Percentiles rank a stretch among this genome's conserved stretches.
Evolutionary conservation across 1,140 invertebrate species (phyloP).

Genomic region (Drosophila lowei): DNA sequence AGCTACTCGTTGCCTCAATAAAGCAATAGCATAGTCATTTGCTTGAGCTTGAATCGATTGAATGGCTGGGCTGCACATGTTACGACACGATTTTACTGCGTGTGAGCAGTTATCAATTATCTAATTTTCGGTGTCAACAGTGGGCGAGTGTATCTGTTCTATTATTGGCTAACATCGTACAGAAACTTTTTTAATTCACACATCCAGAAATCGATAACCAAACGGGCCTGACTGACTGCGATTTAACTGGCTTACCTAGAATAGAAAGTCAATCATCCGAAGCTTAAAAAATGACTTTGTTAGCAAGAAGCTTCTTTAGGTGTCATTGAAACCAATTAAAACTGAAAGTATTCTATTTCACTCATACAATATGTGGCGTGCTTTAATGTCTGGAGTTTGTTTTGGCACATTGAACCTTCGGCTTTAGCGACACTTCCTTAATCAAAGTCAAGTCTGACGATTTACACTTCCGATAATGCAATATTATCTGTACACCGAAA

Average conservation of each 20-base stretch:
- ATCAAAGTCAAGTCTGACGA: constrained; percentile 23
- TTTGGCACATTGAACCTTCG: constrained; percentile 23
- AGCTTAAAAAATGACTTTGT: neutral
- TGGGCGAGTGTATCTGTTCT: constrained; percentile 20
- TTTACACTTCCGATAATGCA: constrained; percentile 22
- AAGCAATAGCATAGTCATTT: constrained; percentile 20
- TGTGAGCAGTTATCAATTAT: constrained; percentile 44
- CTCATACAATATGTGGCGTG: neutral
- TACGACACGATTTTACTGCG: constrained; percentile 19
- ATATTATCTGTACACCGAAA: constrained; percentile 1
- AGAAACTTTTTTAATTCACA: constrained; percentile 63
- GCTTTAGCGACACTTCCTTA: constrained; percentile 23
- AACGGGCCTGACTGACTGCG: constrained; percentile 35
- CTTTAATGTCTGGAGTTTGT: neutral
- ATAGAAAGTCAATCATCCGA: constrained; percentile 21
- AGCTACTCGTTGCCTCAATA: constrained; percentile 27
- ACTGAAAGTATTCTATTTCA: neutral
- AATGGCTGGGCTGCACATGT: neutral
- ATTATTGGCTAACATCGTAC: constrained; percentile 16
- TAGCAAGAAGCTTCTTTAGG: neutral
- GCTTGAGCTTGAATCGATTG: constrained; percentile 17
- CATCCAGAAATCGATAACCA: constrained; percentile 31
- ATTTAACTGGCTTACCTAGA: constrained; percentile 6
- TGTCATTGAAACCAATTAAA: neutral
- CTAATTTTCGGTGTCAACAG: constrained; percentile 62